A percentile compares a stretch with the other conserved stretches of the same genome.
These are phyloP conservation scores for Ispidina picta DNA, from an alignment of 2,797 vertebrate genomes.

Conservation along the genomic window DNA sequence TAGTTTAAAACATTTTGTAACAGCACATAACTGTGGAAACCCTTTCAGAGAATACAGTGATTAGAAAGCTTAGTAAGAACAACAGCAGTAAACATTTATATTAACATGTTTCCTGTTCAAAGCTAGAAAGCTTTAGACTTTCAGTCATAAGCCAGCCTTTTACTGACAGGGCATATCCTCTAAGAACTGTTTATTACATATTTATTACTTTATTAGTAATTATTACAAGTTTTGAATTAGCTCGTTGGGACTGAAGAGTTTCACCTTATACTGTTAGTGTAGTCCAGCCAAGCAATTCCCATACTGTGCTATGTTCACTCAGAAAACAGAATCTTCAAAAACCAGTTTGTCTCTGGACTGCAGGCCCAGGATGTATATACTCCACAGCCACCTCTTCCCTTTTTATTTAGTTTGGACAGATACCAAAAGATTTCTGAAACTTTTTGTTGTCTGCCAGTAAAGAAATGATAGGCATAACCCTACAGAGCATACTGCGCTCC, in stretches of 20 bases:
- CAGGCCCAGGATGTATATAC: not conserved
- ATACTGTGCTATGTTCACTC: not conserved
- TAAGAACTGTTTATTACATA: not conserved
- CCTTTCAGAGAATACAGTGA: not conserved
- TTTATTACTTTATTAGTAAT: not conserved
- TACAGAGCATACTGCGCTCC: not conserved
- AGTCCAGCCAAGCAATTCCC: not conserved
- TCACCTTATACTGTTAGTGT: not conserved
- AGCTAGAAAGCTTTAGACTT: not conserved
- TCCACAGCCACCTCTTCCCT: not conserved
- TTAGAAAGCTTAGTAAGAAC: not conserved
- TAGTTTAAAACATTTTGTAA: not conserved
- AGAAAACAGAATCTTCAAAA: not conserved
- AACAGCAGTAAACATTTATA: not conserved
- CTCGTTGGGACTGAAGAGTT: not conserved
- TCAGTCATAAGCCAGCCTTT: not conserved
- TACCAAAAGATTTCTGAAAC: slow-evolving; percentile 12
- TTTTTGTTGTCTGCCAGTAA: slow-evolving; percentile 27
- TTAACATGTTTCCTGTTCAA: not conserved
- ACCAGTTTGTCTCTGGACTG: not conserved
- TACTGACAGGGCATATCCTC: not conserved
- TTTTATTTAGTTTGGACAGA: not conserved
- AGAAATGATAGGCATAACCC: not conserved
- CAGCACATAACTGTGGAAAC: not conserved
- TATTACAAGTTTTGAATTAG: not conserved